Conservation (phyloP, 2,113 vertebrate genomes). For the Lepus americanus region DNA sequence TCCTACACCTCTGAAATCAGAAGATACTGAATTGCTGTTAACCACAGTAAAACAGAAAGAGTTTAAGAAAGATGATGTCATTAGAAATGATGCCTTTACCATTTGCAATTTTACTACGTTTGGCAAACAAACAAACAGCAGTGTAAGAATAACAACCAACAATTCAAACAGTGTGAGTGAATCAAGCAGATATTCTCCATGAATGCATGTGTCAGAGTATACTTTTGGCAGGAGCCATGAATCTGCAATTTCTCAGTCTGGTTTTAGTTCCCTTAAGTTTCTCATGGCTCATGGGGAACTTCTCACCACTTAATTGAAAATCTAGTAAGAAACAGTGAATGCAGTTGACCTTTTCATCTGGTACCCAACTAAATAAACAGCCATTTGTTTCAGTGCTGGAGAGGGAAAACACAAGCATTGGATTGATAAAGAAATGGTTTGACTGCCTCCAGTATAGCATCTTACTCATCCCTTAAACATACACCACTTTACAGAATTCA, state of each 20-base stretch:
- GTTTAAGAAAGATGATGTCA: slow-evolving; percentile 5
- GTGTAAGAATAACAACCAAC: neutral
- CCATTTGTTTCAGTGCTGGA: neutral
- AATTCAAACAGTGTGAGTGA: neutral
- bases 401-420: neutral
- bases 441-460: neutral
- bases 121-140: slow-evolving; percentile 50
- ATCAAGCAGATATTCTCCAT: neutral
- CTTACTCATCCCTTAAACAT: neutral
- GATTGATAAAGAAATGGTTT: neutral
- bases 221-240: neutral
- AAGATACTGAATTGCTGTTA: neutral
- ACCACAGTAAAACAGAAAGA: neutral
- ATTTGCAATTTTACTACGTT: neutral
- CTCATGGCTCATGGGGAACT: neutral
- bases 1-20: neutral
- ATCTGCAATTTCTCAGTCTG: neutral
- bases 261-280: neutral
- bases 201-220: neutral
- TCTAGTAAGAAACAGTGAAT: neutral
- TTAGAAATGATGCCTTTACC: neutral
- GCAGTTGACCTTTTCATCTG: neutral
- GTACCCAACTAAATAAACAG: neutral
- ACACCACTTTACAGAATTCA: neutral
- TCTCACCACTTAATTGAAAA: neutral